Base-by-base conservation (phyloP, 1,140 invertebrate species). In the Drosophila kurseongensis region DNA sequence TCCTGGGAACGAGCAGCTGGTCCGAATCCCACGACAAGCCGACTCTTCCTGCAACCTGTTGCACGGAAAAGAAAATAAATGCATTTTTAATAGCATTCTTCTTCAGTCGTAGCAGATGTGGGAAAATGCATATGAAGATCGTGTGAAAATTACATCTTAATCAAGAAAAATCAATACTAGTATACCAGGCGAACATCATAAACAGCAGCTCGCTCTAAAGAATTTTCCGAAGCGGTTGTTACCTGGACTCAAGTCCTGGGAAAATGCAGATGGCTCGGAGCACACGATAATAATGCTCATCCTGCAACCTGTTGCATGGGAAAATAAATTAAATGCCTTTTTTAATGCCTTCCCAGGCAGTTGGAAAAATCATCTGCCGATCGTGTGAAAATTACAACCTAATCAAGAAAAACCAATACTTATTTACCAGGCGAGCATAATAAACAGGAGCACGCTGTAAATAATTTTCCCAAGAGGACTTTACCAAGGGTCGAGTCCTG, bases 41-140 rank as follows among this genome's bases (percentile, higher is more conserved):
- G 16, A 16, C 29, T 50, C 12, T 59, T 73, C 41, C 69, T 47
- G 40, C 23, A 40, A 73, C 68, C 56, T 73, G 68, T 73, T 73
- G 55, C 35, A 6, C 73, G 40, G 66, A 35, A 60, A 61, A 40
- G 13, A 68, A 9, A 12, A 14, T 7, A n/a, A 41, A 32, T 68
- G 23, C 29, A 44, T 45, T 66, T 27, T 9, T 2, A 55, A 67
- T 42, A 18, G 8, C 16, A 14, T 68, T n/a, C 10, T 10, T 13
- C 16, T 29, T 45, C 35, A 27, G 23, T 10, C 5, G 6, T 9
- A 13, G 14, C 8, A 14, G 23, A 8, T 38, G 73, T 76, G 74
- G 50, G 74, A 76, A 76, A 60, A 12, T 58, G 1, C 48, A 51
- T 38, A 5, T 2, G 36, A 4, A 10, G 36, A 10, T 38, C 36